phyloP scores from a whole-genome alignment of 2,888 invertebrate genomes.

The Bellardia pandia region DNA sequence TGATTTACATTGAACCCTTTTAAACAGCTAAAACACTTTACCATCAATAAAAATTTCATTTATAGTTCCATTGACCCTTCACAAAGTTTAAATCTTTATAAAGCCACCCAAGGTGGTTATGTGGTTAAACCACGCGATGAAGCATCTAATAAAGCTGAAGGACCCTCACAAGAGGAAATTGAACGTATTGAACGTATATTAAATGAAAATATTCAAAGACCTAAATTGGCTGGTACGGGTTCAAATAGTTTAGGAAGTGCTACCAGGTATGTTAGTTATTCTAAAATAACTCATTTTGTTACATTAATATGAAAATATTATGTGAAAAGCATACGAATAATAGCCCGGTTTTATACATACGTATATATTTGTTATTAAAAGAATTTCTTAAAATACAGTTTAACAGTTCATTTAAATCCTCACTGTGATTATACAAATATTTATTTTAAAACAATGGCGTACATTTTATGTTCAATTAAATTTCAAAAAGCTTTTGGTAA shows the following conservation, averaged over 20 bases:
- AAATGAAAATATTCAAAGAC: constrained; percentile 82
- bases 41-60: constrained; percentile 69
- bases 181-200: constrained; percentile 86
- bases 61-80: constrained; percentile 84
- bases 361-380: too few species aligned
- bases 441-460: too few species aligned
- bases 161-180: constrained; percentile 86
- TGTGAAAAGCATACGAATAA: neutral
- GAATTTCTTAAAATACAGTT: too few species aligned
- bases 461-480: too few species aligned
- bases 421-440: too few species aligned
- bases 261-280: constrained; percentile 79
- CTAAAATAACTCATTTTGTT: constrained; percentile 19
- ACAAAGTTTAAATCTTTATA: constrained; percentile 83
- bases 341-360: neutral
- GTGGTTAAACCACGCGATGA: constrained; percentile 88
- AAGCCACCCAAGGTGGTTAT: constrained; percentile 86
- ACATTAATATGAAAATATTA: neutral
- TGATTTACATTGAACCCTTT: constrained; percentile 44
- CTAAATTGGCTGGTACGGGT: constrained; percentile 83
- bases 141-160: constrained; percentile 88
- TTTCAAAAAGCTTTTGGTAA: too few species aligned
- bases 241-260: constrained; percentile 85
- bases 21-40: constrained; percentile 23
- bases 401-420: too few species aligned